Conservation (phyloP, 2,888 invertebrate genomes). For the Archips crataeganus region DNA sequence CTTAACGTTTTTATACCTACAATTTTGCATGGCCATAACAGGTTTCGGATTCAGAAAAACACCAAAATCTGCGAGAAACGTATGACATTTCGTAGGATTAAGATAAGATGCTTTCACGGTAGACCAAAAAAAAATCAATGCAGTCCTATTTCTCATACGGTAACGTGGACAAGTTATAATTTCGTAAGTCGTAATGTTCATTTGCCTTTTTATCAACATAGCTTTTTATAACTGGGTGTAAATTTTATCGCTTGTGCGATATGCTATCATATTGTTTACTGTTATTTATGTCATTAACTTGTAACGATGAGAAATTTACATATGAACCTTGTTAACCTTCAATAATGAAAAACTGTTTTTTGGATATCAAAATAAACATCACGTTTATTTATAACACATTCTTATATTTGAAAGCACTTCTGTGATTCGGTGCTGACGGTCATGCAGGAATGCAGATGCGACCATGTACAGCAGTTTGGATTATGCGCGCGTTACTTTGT, state of each 20-base stretch:
- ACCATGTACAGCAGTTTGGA: slow-evolving; percentile 16
- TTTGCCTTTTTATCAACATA: slow-evolving; percentile 17
- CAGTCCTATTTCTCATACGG: background rate
- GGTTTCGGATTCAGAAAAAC: slow-evolving; percentile 14
- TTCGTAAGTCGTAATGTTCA: background rate
- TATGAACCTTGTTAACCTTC: slow-evolving; percentile 19
- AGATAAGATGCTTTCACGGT: background rate
- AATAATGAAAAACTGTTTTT: background rate
- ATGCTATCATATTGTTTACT: slow-evolving; percentile 15
- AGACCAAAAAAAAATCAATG: background rate
- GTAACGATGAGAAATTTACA: slow-evolving; percentile 16
- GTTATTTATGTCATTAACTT: slow-evolving; percentile 19
- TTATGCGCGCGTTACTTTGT: slow-evolving; percentile 9
- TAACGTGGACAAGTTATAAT: background rate
- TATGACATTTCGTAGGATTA: slow-evolving; percentile 7
- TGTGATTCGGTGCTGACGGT: slow-evolving; percentile 15
- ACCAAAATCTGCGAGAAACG: slow-evolving; percentile 3
- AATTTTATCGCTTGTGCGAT: slow-evolving; percentile 18
- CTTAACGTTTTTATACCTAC: slow-evolving; percentile 28
- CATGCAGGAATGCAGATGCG: slow-evolving; percentile 34
- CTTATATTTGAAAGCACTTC: slow-evolving; percentile 26
- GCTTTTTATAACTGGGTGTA: slow-evolving; percentile 20
- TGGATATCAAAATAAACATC: too few species aligned
- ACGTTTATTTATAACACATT: background rate
- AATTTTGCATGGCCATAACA: slow-evolving; percentile 35